phyloP scores from a whole-genome alignment of 2,888 invertebrate genomes.

The Chrysina gloriosa region DNA sequence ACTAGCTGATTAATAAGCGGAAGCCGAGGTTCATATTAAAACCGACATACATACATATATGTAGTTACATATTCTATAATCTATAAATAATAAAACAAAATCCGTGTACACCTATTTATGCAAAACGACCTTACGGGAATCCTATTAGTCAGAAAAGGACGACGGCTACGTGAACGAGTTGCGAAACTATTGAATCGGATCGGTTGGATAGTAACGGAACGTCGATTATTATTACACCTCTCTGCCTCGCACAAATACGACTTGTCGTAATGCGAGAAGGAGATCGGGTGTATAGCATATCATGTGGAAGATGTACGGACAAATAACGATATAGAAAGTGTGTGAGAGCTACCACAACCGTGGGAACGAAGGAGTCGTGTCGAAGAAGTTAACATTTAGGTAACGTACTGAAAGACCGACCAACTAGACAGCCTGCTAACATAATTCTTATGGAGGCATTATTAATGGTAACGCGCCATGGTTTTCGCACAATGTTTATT shows the following conservation, averaged over 20 bases:
- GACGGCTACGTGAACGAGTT: conserved; percentile 19
- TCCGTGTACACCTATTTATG: conserved; percentile 4
- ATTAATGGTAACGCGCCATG: conserved; percentile 21
- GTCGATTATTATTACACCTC: conserved; percentile 4
- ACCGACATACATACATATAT: too few species aligned
- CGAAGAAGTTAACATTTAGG: conserved; percentile 60
- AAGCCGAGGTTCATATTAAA: neutral
- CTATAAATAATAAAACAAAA: conserved; percentile 6
- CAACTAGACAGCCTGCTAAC: conserved; percentile 48
- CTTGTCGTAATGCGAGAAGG: neutral
- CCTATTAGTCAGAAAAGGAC: conserved; percentile 16
- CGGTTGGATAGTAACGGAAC: conserved; percentile 19
- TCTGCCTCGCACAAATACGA: neutral
- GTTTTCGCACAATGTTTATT: neutral
- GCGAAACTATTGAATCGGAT: conserved; percentile 29
- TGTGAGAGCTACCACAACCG: conserved; percentile 59
- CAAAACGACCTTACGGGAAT: conserved; percentile 23
- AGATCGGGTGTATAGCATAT: conserved; percentile 19
- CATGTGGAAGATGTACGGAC: conserved; percentile 47
- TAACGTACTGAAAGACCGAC: conserved; percentile 47
- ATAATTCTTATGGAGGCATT: conserved; percentile 44
- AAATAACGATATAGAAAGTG: conserved; percentile 56
- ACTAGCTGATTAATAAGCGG: neutral
- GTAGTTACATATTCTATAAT: neutral
- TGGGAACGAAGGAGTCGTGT: conserved; percentile 60